Evolutionary conservation across 1,140 invertebrate species (phyloP).

Genomic region (Protaetia brevitarsis): DNA sequence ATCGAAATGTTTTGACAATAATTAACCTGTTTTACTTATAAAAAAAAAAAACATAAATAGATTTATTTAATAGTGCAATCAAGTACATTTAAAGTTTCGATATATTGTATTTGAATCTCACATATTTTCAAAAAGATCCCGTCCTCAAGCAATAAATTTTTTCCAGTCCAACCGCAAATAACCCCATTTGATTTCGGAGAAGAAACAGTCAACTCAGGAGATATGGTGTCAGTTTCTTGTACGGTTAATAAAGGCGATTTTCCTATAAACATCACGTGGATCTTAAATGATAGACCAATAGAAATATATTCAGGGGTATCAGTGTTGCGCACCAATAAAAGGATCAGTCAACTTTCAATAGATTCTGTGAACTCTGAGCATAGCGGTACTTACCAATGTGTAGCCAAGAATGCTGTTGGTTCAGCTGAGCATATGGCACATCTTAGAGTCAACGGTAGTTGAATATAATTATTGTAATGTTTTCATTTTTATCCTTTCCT

Average conservation of each 20-base stretch:
- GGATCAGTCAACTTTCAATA: constrained; percentile 72
- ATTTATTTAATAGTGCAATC: too few species aligned
- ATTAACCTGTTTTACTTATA: too few species aligned
- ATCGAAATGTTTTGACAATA: too few species aligned
- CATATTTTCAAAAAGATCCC: too few species aligned
- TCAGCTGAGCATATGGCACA: constrained; percentile 61
- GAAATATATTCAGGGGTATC: constrained; percentile 27
- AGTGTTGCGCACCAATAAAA: constrained; percentile 59
- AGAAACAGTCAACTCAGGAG: constrained; percentile 52
- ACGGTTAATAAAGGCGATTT: constrained; percentile 61
- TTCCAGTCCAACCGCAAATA: constrained; percentile 51
- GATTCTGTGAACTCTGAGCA: constrained; percentile 69
- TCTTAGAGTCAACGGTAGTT: constrained; percentile 73
- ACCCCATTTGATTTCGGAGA: constrained; percentile 52
- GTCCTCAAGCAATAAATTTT: background rate
- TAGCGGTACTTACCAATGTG: constrained; percentile 71
- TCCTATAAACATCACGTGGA: constrained; percentile 63
- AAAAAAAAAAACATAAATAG: too few species aligned
- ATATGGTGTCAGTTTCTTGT: constrained; percentile 56
- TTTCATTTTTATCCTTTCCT: constrained; percentile 49
- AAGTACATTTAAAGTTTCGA: too few species aligned
- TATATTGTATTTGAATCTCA: too few species aligned
- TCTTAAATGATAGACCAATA: constrained; percentile 48
- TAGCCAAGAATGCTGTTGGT: constrained; percentile 67
- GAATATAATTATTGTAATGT: constrained; percentile 54